phyloP scores from a whole-genome alignment of 2,797 vertebrate species.

The Xiphorhynchus erythropygius region DNA sequence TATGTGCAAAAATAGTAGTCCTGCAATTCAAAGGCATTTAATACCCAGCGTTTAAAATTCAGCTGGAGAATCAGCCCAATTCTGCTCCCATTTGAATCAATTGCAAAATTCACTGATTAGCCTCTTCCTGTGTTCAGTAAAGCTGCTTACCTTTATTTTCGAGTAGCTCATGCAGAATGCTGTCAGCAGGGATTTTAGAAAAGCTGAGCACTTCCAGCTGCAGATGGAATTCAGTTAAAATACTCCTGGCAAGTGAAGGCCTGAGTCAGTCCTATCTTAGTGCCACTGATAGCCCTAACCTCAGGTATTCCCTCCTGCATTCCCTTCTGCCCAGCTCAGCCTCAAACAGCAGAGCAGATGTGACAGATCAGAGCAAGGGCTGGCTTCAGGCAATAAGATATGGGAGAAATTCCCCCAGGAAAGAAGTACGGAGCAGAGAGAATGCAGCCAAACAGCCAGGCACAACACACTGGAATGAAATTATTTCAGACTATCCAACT shows the following conservation, averaged over 20 bases:
- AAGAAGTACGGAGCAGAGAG: neutral
- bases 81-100: slow-evolving; percentile 11
- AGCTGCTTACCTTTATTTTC: slow-evolving; percentile 24
- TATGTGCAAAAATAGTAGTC: neutral
- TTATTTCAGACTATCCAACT: neutral
- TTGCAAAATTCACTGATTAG: neutral
- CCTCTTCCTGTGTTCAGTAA: slow-evolving; percentile 20
- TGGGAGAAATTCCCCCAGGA: neutral
- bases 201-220: slow-evolving; percentile 30
- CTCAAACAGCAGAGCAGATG: neutral
- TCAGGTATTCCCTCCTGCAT: neutral
- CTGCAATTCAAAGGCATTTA: neutral
- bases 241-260: neutral
- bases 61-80: neutral
- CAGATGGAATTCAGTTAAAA: neutral
- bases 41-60: neutral
- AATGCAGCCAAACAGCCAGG: neutral
- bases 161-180: neutral
- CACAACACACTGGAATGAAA: neutral
- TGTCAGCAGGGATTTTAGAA: neutral
- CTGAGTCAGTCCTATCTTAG: neutral
- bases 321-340: neutral
- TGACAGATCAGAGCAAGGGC: neutral
- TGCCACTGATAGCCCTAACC: neutral
- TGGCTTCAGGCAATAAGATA: neutral